These are phyloP conservation scores for Coptotermes formosanus DNA, from an alignment of 1,140 invertebrate species.

Conservation along the genomic window DNA sequence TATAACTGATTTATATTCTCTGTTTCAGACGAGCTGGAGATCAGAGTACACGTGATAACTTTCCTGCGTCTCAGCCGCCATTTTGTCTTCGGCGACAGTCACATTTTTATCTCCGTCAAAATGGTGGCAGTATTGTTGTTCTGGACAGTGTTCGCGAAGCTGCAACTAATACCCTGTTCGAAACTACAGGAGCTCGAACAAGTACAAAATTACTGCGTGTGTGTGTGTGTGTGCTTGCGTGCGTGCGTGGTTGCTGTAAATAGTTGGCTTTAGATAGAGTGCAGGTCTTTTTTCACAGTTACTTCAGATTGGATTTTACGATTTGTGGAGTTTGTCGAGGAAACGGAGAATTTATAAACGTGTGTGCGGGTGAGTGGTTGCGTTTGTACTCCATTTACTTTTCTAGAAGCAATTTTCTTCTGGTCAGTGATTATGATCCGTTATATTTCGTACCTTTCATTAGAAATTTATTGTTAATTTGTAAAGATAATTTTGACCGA, in stretches of 20 bases:
- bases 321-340: too few relatives aligned
- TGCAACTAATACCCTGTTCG: not conserved
- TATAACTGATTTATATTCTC: not conserved
- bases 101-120: not conserved
- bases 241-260: not conserved
- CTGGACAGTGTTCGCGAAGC: constrained; percentile 3
- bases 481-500: too few relatives aligned
- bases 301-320: not conserved
- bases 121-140: not conserved
- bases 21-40: constrained; percentile 32
- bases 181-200: constrained; percentile 6
- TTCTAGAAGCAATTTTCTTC: too few relatives aligned
- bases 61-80: not conserved
- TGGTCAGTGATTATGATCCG: too few relatives aligned
- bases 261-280: not conserved
- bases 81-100: not conserved
- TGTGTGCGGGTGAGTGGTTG: too few relatives aligned
- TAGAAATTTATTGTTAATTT: too few relatives aligned
- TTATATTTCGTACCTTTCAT: too few relatives aligned
- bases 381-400: too few relatives aligned
- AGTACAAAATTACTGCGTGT: not conserved
- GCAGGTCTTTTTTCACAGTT: not conserved
- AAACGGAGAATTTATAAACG: too few relatives aligned
- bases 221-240: not conserved
- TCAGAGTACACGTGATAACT: constrained; percentile 34